phyloP scores from a whole-genome alignment of 2,888 invertebrate genomes.

The Sarcophaga subvicina region DNA sequence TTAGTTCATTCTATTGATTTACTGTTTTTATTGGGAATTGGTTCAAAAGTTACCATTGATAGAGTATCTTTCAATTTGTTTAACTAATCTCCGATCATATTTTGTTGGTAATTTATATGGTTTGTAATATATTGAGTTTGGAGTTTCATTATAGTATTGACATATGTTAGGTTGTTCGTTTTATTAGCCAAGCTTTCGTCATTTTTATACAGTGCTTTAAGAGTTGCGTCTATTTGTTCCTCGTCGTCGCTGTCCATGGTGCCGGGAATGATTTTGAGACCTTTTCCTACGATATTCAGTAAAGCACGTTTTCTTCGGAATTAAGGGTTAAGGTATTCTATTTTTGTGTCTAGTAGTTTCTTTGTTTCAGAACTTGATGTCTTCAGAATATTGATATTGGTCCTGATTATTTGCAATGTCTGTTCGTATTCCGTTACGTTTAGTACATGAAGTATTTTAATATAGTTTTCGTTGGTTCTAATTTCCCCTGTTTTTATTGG shows the following conservation, averaged over 20 bases:
- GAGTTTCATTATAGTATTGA: too few relatives aligned
- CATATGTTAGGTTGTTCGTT: too few relatives aligned
- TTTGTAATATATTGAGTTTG: too few relatives aligned
- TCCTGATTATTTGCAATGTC: background rate
- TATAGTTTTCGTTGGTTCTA: background rate
- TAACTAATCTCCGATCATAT: too few relatives aligned
- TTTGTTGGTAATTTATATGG: too few relatives aligned
- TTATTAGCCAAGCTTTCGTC: slow-evolving; percentile 31
- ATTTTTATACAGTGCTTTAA: slow-evolving; percentile 49
- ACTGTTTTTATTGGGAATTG: too few relatives aligned
- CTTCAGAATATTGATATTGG: too few relatives aligned
- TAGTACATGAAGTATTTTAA: background rate
- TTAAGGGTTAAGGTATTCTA: slow-evolving; percentile 37
- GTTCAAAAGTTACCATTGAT: too few relatives aligned
- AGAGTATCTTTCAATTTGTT: too few relatives aligned
- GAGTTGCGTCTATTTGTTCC: slow-evolving; percentile 49
- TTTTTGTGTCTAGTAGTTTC: slow-evolving; percentile 44
- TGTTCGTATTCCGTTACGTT: background rate
- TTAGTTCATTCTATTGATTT: too few relatives aligned
- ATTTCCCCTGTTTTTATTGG: background rate
- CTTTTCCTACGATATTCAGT: slow-evolving; percentile 58
- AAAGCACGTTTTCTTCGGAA: slow-evolving; percentile 58
- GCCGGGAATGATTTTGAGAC: slow-evolving; percentile 63
- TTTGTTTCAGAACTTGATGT: slow-evolving; percentile 16
- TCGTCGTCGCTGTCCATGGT: slow-evolving; percentile 68